Evolutionary conservation across 2,113 vertebrate genomes (phyloP).

Genomic region (Herpailurus yagouaroundi): DNA sequence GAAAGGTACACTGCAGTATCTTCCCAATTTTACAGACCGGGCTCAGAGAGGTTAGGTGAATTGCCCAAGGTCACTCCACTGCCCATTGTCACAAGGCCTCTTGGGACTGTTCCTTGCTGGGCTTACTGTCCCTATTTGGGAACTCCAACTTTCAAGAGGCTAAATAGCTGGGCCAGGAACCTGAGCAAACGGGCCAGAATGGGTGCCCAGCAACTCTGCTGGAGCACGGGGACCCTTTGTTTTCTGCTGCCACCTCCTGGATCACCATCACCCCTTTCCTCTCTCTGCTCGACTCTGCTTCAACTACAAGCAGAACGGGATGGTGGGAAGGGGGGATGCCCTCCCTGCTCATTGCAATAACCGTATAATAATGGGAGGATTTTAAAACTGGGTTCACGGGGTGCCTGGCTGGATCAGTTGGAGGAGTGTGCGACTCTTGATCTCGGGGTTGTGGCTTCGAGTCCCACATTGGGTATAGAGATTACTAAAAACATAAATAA

Average conservation of each 20-base stretch:
- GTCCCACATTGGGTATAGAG: not conserved
- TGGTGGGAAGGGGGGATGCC: not conserved
- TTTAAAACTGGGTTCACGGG: not conserved
- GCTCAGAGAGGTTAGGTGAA: not conserved
- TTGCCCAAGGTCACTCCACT: not conserved
- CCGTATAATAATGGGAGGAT: not conserved
- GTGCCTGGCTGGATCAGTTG: not conserved
- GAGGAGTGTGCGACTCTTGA: not conserved
- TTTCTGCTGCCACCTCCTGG: conserved; percentile 34
- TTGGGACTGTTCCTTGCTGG: not conserved
- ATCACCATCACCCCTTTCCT: not conserved
- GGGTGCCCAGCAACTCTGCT: not conserved
- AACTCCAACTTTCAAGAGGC: conserved; percentile 23
- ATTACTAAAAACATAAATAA: not conserved
- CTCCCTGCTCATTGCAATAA: not conserved
- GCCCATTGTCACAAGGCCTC: not conserved
- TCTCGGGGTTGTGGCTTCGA: not conserved
- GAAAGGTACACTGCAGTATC: not conserved
- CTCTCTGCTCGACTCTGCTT: conserved; percentile 1
- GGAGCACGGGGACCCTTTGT: not conserved
- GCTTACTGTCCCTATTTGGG: not conserved
- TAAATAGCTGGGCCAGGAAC: not conserved
- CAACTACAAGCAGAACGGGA: not conserved
- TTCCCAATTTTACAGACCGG: not conserved
- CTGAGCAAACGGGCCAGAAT: not conserved